Percentiles rank a stretch among this genome's conserved stretches.
Conservation (phyloP, 2,797 vertebrate genomes). For the Sebastes hubbsi region DNA sequence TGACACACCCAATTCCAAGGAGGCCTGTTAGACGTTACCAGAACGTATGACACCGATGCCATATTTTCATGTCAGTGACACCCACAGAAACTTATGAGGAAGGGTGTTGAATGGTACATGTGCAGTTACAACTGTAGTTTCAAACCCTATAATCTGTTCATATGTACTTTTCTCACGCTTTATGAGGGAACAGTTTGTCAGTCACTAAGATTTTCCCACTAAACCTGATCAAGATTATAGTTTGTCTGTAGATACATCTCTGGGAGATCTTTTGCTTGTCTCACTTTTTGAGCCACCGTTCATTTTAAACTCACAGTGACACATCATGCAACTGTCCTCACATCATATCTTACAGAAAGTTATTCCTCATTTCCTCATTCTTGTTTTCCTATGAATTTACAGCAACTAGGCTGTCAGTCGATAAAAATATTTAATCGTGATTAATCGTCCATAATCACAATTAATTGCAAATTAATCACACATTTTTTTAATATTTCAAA, state of each 20-base stretch:
- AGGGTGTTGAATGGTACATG: slow-evolving; percentile 14
- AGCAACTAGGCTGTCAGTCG: too few relatives aligned
- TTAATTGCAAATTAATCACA: too few relatives aligned
- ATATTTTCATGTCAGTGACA: slow-evolving; percentile 52
- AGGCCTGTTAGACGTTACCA: slow-evolving; percentile 61
- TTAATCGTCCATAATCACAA: too few relatives aligned
- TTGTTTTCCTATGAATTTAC: too few relatives aligned
- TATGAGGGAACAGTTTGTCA: background rate
- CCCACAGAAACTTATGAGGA: slow-evolving; percentile 30
- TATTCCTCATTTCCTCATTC: too few relatives aligned
- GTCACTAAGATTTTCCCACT: background rate
- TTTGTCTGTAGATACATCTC: background rate
- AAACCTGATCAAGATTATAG: background rate
- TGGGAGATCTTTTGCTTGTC: background rate
- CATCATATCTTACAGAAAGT: too few relatives aligned
- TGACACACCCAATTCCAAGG: slow-evolving; percentile 76
- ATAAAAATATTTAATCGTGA: too few relatives aligned
- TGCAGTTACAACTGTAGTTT: slow-evolving; percentile 16
- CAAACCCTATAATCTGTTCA: background rate
- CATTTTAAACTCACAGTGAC: background rate
- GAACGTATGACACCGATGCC: slow-evolving; percentile 55
- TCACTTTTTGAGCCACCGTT: background rate
- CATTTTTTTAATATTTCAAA: too few relatives aligned
- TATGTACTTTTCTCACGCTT: background rate
- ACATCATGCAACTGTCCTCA: too few relatives aligned